Evolutionary conservation across 2,888 invertebrate species (phyloP), one percentile per base, ranked within the genome.

Genomic region (Polydrusus cervinus): DNA sequence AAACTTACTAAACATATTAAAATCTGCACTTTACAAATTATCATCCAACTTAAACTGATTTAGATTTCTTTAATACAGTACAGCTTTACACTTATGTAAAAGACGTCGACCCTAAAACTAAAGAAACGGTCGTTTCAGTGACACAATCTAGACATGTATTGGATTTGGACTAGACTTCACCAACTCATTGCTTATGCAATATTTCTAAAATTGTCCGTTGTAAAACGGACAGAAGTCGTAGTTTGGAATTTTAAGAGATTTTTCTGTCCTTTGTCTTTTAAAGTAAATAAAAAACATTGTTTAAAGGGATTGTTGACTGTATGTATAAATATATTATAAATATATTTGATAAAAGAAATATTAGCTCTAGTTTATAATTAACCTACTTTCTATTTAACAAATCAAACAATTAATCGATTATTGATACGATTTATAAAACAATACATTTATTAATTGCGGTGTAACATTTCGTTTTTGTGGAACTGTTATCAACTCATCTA

Each of bases 151-250:
- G 71, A 71, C 71, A 16, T 43, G 40, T 71, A 71, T 71, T 71
- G 49, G 71, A 71, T 47, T 62, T 47, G 30, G 62, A 43, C 43
- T 61, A 40, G 38, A 40, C 61, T 62, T 51, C 25, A 69, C 62
- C 30, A 68, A 55, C 55, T 71, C 71, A 71, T 71, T 45, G 71
- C 64, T 62, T 71, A 71, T 71, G 71, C 62, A 71, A 20, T 51
- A 49, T 51, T 71, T 57, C 45, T 16, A 14, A 60, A 60, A 57
- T 47, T 55, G 57, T 61, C 51, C 61, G 51, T 38, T 20, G 47
- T 40, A 7, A 30, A 71, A 71, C 51, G 53, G 51, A 62, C 51
- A 71, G 53, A 61, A 51, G 62, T 20, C 70, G n/a, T 38, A 61
- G 49, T 43, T 62, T 40, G 70, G 53, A 51, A 71, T 71, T 61